Percentiles rank a stretch among this genome's conserved stretches.
Conservation (phyloP, 2,113 vertebrate genomes). For the Tyto alba region DNA sequence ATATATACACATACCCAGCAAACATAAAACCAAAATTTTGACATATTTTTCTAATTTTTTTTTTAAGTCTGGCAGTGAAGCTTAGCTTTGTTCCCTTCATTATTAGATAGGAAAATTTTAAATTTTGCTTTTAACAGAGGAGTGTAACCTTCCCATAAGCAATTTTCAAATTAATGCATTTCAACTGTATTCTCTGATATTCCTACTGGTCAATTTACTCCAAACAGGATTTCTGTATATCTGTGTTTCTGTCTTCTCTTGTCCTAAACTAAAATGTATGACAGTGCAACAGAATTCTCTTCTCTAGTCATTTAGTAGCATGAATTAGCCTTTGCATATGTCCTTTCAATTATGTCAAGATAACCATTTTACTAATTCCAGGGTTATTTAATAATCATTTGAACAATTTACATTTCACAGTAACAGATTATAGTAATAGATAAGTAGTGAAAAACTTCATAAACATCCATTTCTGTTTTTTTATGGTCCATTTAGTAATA, state of each 20-base stretch:
- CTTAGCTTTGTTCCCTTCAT: background rate
- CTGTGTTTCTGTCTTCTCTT: background rate
- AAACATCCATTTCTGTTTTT: background rate
- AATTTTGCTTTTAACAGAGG: background rate
- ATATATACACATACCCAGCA: background rate
- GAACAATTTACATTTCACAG: background rate
- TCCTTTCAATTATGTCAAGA: background rate
- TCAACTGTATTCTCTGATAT: background rate
- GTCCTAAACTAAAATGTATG: background rate
- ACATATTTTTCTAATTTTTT: background rate
- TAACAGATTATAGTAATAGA: background rate
- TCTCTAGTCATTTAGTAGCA: background rate
- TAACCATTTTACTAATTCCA: background rate
- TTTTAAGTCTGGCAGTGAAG: background rate
- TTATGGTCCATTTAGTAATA: constrained; percentile 13
- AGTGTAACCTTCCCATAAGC: background rate
- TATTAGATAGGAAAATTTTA: background rate
- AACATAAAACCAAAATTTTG: background rate
- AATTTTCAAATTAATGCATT: background rate
- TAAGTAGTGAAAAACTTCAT: background rate
- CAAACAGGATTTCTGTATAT: background rate
- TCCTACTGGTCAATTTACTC: background rate
- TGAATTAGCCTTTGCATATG: background rate
- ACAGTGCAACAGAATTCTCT: background rate
- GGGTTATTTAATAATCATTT: background rate